These are phyloP conservation scores for Taenaris catops DNA, from an alignment of 2,888 invertebrate species.

Conservation along the genomic window DNA sequence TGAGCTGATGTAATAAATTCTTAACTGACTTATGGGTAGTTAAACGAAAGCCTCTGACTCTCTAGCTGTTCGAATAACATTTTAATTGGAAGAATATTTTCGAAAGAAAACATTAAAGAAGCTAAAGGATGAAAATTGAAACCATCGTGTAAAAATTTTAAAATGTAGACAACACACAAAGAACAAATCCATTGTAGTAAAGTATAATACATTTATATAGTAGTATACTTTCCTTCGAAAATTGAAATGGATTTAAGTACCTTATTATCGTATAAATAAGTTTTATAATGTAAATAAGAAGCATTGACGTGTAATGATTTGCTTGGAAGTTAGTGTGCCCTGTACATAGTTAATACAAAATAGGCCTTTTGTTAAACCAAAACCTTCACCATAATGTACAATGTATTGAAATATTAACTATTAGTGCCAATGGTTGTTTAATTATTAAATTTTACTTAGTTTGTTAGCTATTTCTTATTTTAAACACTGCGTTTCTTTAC, in stretches of 20 bases:
- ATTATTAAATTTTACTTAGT: too few species aligned
- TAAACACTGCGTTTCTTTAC: too few species aligned
- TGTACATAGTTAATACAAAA: slow-evolving; percentile 70
- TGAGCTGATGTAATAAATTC: too few species aligned
- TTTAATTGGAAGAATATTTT: too few species aligned
- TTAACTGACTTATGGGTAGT: too few species aligned
- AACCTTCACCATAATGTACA: slow-evolving; percentile 73
- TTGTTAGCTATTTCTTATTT: slow-evolving; percentile 10
- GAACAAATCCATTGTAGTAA: too few species aligned
- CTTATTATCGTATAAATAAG: slow-evolving; percentile 51
- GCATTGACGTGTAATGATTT: slow-evolving; percentile 19
- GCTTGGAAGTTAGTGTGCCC: slow-evolving; percentile 47
- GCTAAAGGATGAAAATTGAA: too few species aligned
- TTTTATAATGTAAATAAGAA: slow-evolving; percentile 41
- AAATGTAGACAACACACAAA: too few species aligned
- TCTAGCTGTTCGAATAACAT: too few species aligned
- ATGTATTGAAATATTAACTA: slow-evolving; percentile 41
- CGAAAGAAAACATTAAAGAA: too few species aligned
- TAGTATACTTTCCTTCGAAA: slow-evolving; percentile 17
- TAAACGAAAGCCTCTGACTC: too few species aligned
- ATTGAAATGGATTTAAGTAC: slow-evolving; percentile 42
- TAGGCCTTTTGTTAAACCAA: slow-evolving; percentile 40
- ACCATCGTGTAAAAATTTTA: too few species aligned
- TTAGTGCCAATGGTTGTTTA: slow-evolving; percentile 65
- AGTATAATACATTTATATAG: slow-evolving; percentile 13